Evolutionary conservation across 2,113 vertebrate genomes (phyloP), one percentile per base, ranked within the genome.

Genomic region (Galemys pyrenaicus): DNA sequence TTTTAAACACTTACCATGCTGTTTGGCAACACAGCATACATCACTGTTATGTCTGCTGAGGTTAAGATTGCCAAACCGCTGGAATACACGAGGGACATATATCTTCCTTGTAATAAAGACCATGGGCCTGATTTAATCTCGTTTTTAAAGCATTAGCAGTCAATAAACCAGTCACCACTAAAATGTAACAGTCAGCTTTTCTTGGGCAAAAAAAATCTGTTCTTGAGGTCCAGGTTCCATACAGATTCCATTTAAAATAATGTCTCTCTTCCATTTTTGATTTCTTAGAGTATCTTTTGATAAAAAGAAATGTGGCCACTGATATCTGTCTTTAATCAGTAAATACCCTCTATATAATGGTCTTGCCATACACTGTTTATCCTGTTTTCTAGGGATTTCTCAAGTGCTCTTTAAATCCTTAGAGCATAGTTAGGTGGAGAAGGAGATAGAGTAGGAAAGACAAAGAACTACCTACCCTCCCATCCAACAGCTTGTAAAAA

Each of bases 61-160:
- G 94, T 95, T 97, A 89, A 95, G 94, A 95, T 95, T 95, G 91
- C 94, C 97, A 90, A 96, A 96, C 85, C 71, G 41, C 91, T 87
- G 89, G 85, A 70, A 92, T 95, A 82, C 84, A 70, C 78, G 46
- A 79, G 89, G 83, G 89, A 15, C 22, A 65, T 96, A 89, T 77
- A 73, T 97, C 91, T 97, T 96, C 51, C 68, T 67, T 2, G 16
- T 94, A 74, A 91, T 92, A 96, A 97, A 97, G 95, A 65, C 81
- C 87, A 56, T 4, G 20, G 68, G 28, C 37, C 39, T 89, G 96
- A 95, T 96, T 97, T 97, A 74, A 83, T 97, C 77, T 58, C 9
- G 78, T 95, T 98, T 97, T 97, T 91, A 96, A 97, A 94, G 93
- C 93, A 83, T 97, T 97, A 97, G 54, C 54, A 95, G 95, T 97